Base-by-base conservation (phyloP, 2,797 vertebrate species). In the Todus mexicanus region DNA sequence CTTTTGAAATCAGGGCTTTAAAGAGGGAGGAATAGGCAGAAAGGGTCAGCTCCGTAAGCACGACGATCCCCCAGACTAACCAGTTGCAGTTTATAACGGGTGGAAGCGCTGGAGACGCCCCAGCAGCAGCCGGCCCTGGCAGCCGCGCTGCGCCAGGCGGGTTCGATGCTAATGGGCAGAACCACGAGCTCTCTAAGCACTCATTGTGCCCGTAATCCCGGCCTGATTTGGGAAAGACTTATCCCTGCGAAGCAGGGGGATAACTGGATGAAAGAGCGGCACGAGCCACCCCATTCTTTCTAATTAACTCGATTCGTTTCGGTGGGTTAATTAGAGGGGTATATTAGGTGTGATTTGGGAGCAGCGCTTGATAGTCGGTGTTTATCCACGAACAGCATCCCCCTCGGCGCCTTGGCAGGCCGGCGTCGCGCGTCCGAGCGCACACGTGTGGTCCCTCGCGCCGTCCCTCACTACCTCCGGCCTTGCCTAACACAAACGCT, bases 271-370 rank as follows among this genome's bases (percentile, higher is more conserved):
- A 88, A 45, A 87, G 75, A 56, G 42, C 61, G 35, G 6, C 31
- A 53, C 75, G 51, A 59, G 78, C 63, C 73, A 25, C 35, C 87
- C 84, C 66, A 70, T 89, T 92, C 82, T 91, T 85, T 20, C 27
- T 87, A 87, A 93, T 96, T 78, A 92, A 63, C 89, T 83, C 19
- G 37, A 91, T 95, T 94, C 69, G 91, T 75, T 90, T 78, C 33
- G 73, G 73, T 89, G 76, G 65, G 70, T 33, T 95, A 91, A 95
- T 95, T 95, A 92, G 77, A 60, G 86, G 65, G 71, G 43, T 8
- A 4, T 27, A 68, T 68, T 64, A 56, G 66, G 27, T 60, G 54
- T 37, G 74, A 50, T 91, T 93, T 69, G 75, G 72, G 66, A 54
- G 26, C 69, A 61, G 18, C 3, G 75, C 76, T 72, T 5, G 48